Evolutionary conservation across 2,888 invertebrate genomes (phyloP).

Genomic region (Brenthis hecate): DNA sequence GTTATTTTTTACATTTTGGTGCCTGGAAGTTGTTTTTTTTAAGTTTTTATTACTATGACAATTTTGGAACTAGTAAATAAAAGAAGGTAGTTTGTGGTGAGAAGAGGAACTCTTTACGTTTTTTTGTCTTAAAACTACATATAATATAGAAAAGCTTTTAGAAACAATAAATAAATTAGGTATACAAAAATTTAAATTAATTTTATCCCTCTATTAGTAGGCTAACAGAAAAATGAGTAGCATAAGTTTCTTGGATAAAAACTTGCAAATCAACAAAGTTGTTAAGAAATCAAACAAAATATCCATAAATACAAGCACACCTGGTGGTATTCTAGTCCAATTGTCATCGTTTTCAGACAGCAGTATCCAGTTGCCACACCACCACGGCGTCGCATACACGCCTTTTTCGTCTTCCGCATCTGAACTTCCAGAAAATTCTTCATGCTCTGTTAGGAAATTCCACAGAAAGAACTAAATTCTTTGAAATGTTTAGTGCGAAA

Average conservation of each 20-base stretch:
- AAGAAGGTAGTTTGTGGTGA: too few relatives aligned
- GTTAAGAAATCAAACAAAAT: not conserved
- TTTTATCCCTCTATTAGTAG: too few relatives aligned
- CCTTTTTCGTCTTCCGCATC: constrained; percentile 85
- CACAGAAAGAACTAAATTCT: not conserved
- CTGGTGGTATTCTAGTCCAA: constrained; percentile 75
- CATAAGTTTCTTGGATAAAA: not conserved
- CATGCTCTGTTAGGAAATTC: constrained; percentile 64
- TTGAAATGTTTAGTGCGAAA: too few relatives aligned
- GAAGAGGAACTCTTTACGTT: too few relatives aligned
- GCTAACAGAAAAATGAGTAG: not conserved
- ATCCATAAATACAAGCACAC: constrained; percentile 43
- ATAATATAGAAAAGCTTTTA: too few relatives aligned
- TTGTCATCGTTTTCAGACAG: constrained; percentile 72
- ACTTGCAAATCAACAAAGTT: not conserved
- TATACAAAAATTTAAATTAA: not conserved
- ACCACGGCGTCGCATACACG: constrained; percentile 90
- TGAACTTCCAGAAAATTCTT: constrained; percentile 80
- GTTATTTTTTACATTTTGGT: too few relatives aligned
- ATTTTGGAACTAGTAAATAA: too few relatives aligned
- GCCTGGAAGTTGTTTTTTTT: too few relatives aligned
- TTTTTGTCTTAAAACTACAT: too few relatives aligned
- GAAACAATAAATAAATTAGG: too few relatives aligned
- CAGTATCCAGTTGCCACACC: constrained; percentile 89
- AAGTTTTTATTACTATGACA: too few relatives aligned